Conservation (phyloP, 2,888 invertebrate species). For the Augiades crinisus region DNA sequence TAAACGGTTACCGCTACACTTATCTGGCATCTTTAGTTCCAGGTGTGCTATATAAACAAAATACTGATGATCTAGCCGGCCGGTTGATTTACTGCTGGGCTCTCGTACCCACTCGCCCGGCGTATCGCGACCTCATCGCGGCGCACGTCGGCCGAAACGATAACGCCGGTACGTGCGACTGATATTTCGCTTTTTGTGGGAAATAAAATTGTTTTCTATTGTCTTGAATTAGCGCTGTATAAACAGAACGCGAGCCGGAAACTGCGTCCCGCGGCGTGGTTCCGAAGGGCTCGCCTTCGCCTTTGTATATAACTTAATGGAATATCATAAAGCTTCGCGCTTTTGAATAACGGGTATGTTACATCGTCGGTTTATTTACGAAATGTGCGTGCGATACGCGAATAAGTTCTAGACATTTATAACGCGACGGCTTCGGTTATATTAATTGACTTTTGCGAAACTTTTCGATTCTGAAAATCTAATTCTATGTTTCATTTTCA, state of each 20-base stretch:
- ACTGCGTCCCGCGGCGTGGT: constrained; percentile 24
- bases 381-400: too few relatives aligned
- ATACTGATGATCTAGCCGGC: constrained; percentile 33
- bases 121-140: constrained; percentile 39
- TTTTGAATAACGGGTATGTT: too few relatives aligned
- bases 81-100: constrained; percentile 32
- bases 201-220: constrained; percentile 34
- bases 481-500: too few relatives aligned
- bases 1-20: constrained; percentile 31
- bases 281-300: constrained; percentile 6
- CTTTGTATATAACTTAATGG: too few relatives aligned
- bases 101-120: constrained; percentile 28
- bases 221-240: constrained; percentile 32
- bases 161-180: constrained; percentile 40
- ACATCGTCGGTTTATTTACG: too few relatives aligned
- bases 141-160: constrained; percentile 36
- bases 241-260: constrained; percentile 19
- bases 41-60: constrained; percentile 33
- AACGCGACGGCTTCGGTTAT: too few relatives aligned
- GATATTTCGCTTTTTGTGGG: constrained; percentile 39
- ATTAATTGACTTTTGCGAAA: too few relatives aligned
- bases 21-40: constrained; percentile 32
- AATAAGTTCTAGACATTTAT: too few relatives aligned
- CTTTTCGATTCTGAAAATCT: too few relatives aligned
- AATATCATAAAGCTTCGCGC: not conserved